Evolutionary conservation across 2,113 vertebrate species (phyloP).

Genomic region (Nyctibius bracteatus): DNA sequence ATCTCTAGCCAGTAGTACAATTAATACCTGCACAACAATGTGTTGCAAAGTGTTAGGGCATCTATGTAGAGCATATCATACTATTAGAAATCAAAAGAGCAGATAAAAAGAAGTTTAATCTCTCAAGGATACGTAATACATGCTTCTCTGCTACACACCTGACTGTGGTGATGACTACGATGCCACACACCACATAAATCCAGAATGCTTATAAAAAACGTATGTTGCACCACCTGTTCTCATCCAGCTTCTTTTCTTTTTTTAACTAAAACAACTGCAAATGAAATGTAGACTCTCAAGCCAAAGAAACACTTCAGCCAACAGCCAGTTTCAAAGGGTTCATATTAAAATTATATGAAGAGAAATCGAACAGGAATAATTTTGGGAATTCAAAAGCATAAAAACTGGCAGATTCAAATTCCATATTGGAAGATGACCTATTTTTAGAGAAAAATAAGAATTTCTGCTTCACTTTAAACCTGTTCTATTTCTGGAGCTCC

Average conservation of each 20-base stretch:
- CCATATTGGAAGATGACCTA: not conserved
- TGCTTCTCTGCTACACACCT: not conserved
- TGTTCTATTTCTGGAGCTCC: constrained; percentile 16
- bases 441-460: constrained; percentile 28
- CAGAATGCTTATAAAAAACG: not conserved
- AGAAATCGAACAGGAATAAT: constrained; percentile 19
- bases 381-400: constrained; percentile 14
- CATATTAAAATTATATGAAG: constrained; percentile 16
- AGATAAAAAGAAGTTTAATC: not conserved
- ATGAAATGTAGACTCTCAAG: not conserved
- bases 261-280: not conserved
- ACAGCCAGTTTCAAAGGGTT: constrained; percentile 32
- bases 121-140: not conserved
- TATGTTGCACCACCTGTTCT: not conserved
- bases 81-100: not conserved
- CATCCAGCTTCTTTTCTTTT: not conserved
- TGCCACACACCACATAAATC: not conserved
- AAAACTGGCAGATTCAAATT: constrained; percentile 19
- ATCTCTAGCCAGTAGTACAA: not conserved
- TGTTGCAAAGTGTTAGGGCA: not conserved
- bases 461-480: constrained; percentile 9
- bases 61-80: not conserved
- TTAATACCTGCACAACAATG: not conserved
- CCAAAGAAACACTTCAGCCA: not conserved
- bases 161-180: not conserved